Percentiles rank a stretch among this genome's conserved stretches.
phyloP scores from a whole-genome alignment of 1,140 invertebrate genomes.

The Euwallacea fornicatus region DNA sequence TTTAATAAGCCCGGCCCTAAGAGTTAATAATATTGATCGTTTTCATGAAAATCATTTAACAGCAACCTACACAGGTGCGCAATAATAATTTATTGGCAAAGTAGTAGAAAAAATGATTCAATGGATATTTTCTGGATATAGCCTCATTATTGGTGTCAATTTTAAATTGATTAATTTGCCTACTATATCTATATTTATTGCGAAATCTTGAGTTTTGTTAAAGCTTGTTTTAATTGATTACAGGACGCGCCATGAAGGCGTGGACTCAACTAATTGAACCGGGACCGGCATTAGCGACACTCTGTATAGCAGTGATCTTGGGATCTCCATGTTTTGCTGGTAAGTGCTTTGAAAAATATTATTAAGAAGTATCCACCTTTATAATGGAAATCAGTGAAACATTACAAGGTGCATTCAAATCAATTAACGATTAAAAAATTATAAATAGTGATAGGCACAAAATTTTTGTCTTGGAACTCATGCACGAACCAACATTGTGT shows the following conservation, averaged over 20 bases:
- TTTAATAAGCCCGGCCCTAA: too few relatives aligned
- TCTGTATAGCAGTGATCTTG: conserved; percentile 40
- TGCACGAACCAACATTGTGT: too few relatives aligned
- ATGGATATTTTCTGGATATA: too few relatives aligned
- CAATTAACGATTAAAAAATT: too few relatives aligned
- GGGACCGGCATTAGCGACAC: conserved; percentile 39
- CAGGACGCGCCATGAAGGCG: conserved; percentile 54
- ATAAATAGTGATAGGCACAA: too few relatives aligned
- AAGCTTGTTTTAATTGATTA: conserved; percentile 41
- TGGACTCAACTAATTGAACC: conserved; percentile 47
- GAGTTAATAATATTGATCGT: too few relatives aligned
- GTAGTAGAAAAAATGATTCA: not conserved
- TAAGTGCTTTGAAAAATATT: conserved; percentile 42
- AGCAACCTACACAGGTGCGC: too few relatives aligned
- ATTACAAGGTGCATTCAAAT: not conserved
- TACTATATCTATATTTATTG: not conserved
- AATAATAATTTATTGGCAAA: too few relatives aligned
- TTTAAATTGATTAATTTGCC: not conserved
- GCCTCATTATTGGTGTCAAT: not conserved
- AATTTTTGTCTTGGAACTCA: too few relatives aligned
- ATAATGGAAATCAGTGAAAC: not conserved
- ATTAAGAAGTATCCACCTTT: not conserved
- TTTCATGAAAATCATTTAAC: too few relatives aligned
- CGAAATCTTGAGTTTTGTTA: not conserved
- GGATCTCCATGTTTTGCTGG: conserved; percentile 42